Evolutionary conservation across 1,140 invertebrate genomes (phyloP), one percentile per base, ranked within the genome.

Genomic region (Cataglyphis hispanica): DNA sequence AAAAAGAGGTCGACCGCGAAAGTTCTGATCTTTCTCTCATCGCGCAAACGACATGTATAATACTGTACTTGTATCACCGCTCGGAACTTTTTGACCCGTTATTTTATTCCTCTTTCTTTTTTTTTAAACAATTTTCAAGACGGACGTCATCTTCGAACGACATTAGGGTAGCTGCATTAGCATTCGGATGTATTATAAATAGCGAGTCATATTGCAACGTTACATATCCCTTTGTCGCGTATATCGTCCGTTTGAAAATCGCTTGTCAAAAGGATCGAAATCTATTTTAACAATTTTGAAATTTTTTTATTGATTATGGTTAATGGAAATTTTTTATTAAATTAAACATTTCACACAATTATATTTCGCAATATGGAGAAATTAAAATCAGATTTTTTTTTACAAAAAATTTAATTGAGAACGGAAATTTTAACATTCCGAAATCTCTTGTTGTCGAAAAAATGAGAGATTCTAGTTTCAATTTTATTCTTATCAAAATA

Each of bases 1-100:
- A 46, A 92, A 91, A 85, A 88, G 90, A 1, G 92, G 92, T 11
- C 84, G 92, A 34, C 87, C 90, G 27, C 77, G 89, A 56, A 92
- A 92, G 58, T 80, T 92, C 72, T 91, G 92, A 92, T 92, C 50
- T 34, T 74, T 80, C 72, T 75, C 19, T 50, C 46, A 6, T 50
- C 53, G 19, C 46, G 25, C 16, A 5, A 61, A 16, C 8, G 66
- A 27, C 16, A 37, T 69, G 64, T 80, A 69, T 40, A 69, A 69
- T 69, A 80, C 4, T 56, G 19, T 69, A 67, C 3, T 53, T 27
- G 7, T 50, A 78, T 6, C 27, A 3, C 11, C 58, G 13, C 16
- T 76, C 37, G 22, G 8, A 63, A 0, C 25, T 27, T 19, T 2
- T 40, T 76, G 37, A 60, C 13, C 1, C 8, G 46, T 50, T 46